Base-by-base conservation (phyloP, 2,797 vertebrate genomes). In the Alcedo quadribrachys region DNA sequence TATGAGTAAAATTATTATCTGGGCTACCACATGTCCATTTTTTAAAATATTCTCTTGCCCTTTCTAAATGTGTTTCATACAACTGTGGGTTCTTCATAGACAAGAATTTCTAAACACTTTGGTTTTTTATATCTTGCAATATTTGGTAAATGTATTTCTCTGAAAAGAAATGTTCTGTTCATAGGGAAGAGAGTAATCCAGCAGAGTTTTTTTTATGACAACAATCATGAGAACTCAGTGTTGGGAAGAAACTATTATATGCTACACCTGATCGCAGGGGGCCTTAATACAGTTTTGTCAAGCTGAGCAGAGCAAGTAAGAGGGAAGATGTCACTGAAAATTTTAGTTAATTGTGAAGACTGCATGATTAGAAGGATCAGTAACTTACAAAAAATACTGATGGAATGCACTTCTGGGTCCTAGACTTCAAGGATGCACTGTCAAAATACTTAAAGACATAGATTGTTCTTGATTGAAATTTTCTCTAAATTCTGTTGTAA, bases 401-500 rank as follows among this genome's bases (percentile, higher is more conserved):
- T 19, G 6, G 5, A 85, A 57, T 77, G 8, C 10, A 65, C 25
- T 83, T 68, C 42, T 65, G 35, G 3, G 16, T 61, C 11, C 19
- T 69, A 73, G 16, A 45, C 8, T 33, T 86, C 6, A 82, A 68
- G 24, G 54, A 60, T 50, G 15, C 3, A 19, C 14, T 62, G 9
- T 66, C 20, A 65, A 50, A 65, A 55, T 63, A 28, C 3, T 37
- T 45, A 48, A 65, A 19, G 8, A 3, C 88, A 93, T 57, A 77
- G 18, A 50, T 79, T 63, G 10, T 12, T 77, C 7, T 35, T 67
- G 60, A 73, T 16, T 53, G 2, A 88, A 86, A 61, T 84, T 83
- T 93, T 78, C 66, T 84, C 43, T 65, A 45, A 68, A 69, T 92
- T 87, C 48, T 37, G 27, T 50, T 81, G 43, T 82, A 90, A 90